Conservation (phyloP, 2,797 vertebrate species). For the Centropyge bicolor region DNA sequence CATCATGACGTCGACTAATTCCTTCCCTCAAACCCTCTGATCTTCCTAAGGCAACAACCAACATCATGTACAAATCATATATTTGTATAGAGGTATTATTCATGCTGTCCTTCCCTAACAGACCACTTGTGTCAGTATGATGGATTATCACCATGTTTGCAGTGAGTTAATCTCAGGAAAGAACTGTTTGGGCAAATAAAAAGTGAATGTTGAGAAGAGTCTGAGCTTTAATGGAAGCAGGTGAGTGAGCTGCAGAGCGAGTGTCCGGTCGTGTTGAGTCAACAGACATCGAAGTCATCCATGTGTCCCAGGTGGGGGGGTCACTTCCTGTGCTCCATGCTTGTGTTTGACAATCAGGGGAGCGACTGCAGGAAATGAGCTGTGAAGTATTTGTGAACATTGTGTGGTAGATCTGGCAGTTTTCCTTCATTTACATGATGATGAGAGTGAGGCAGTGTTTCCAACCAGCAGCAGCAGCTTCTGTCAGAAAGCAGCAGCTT, state of each 20-base stretch:
- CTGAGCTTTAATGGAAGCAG: not conserved
- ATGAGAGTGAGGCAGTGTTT: constrained; percentile 49
- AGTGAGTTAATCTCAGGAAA: not conserved
- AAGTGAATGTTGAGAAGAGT: accelerated
- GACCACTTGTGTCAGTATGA: not conserved
- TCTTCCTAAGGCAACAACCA: constrained; percentile 8
- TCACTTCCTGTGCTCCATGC: constrained; percentile 12
- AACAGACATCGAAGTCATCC: constrained; percentile 42
- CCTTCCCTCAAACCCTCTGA: not conserved
- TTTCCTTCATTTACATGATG: constrained; percentile 2
- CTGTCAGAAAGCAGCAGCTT: not conserved
- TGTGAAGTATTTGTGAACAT: not conserved
- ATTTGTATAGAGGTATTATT: not conserved
- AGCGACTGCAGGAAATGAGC: not conserved
- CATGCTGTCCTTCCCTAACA: not conserved
- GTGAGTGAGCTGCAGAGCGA: not conserved
- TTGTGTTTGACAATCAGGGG: not conserved
- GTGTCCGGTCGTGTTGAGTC: not conserved
- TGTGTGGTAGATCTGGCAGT: constrained; percentile 40
- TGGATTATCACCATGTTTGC: not conserved
- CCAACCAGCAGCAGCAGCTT: not conserved
- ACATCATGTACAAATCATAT: not conserved
- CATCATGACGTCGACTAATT: not conserved
- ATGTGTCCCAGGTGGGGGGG: constrained; percentile 7
- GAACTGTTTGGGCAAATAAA: not conserved